Evolutionary conservation across 1,140 invertebrate species (phyloP).

Genomic region (Pseudomyrmex sp.): DNA sequence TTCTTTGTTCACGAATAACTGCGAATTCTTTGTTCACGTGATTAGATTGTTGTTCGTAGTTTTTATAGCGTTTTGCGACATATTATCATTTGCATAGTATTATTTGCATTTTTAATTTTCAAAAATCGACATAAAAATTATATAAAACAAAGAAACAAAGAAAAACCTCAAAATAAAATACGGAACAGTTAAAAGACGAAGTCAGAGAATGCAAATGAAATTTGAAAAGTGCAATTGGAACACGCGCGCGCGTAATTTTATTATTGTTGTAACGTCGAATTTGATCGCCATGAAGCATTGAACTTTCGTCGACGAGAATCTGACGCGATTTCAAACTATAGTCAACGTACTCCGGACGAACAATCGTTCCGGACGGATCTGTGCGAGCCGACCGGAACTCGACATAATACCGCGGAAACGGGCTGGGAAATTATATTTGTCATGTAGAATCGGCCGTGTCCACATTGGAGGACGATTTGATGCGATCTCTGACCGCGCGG

Average conservation of each 20-base stretch:
- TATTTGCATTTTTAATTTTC: no score
- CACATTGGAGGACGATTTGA: constrained; percentile 73
- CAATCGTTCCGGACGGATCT: constrained; percentile 68
- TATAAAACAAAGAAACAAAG: neutral
- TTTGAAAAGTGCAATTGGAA: neutral
- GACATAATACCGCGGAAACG: constrained; percentile 83
- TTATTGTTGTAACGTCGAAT: constrained; percentile 17
- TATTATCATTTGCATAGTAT: neutral
- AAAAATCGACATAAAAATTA: neutral
- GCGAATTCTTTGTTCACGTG: neutral
- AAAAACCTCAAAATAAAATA: neutral
- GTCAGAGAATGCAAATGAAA: constrained; percentile 8
- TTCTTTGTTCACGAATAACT: neutral
- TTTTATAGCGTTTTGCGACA: no score
- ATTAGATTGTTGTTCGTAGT: no score
- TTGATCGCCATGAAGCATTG: constrained; percentile 45
- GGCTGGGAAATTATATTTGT: constrained; percentile 82
- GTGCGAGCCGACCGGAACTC: constrained; percentile 78
- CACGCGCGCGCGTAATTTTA: neutral
- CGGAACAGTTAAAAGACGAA: no score
- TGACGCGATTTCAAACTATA: constrained; percentile 50
- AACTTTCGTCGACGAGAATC: constrained; percentile 59
- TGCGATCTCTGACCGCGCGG: constrained; percentile 70
- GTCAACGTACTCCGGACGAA: constrained; percentile 65
- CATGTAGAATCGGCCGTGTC: constrained; percentile 74